A percentile compares a stretch with the other conserved stretches of the same genome.
Evolutionary conservation across 2,113 vertebrate species (phyloP).

Genomic region (Notiomystis cincta): DNA sequence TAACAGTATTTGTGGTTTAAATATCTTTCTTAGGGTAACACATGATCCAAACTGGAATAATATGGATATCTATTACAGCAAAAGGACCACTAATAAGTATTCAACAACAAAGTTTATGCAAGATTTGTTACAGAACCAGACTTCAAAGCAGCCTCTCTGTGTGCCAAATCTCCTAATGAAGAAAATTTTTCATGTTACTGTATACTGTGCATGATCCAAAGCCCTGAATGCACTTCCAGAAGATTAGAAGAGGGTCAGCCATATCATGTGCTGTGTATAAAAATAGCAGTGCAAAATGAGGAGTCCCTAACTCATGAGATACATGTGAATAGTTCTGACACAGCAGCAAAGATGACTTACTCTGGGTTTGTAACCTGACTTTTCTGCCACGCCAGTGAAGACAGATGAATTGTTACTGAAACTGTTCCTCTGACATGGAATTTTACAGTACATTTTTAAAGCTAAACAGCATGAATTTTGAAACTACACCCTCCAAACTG

Average conservation of each 20-base stretch:
- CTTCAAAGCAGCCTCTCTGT: constrained; percentile 11
- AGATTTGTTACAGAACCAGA: not conserved
- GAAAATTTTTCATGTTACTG: not conserved
- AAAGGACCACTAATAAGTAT: not conserved
- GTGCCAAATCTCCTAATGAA: constrained; percentile 8
- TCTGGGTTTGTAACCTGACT: not conserved
- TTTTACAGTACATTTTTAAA: not conserved
- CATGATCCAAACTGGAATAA: not conserved
- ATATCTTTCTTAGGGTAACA: not conserved
- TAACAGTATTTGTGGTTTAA: not conserved
- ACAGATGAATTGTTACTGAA: not conserved
- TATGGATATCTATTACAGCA: not conserved
- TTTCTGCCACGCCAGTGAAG: not conserved
- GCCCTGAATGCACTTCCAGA: not conserved
- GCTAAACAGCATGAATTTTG: not conserved
- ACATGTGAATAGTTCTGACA: not conserved
- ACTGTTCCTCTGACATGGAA: not conserved
- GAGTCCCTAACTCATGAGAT: not conserved
- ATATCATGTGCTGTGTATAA: not conserved
- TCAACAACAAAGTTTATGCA: not conserved
- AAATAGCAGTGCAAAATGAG: not conserved
- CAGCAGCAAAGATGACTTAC: not conserved
- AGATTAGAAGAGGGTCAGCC: not conserved
- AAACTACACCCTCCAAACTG: not conserved
- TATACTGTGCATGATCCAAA: not conserved